These are phyloP conservation scores for Lucilia sericata DNA, from an alignment of 1,140 invertebrate species.

Conservation along the genomic window DNA sequence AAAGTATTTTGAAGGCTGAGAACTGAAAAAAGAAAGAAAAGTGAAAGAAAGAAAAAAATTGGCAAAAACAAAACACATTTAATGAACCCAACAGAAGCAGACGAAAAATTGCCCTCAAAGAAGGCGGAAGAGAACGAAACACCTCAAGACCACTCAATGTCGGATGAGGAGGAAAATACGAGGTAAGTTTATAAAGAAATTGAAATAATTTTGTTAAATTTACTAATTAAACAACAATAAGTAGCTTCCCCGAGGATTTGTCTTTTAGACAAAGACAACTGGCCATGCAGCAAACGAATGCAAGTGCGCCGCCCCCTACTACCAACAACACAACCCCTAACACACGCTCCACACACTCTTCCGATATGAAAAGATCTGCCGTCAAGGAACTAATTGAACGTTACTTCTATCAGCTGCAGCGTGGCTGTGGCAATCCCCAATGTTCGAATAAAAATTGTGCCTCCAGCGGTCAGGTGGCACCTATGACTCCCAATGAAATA, in stretches of 20 bases:
- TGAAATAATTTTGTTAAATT: neutral
- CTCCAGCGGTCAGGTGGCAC: constrained; percentile 85
- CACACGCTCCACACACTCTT: constrained; percentile 53
- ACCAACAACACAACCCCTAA: constrained; percentile 7
- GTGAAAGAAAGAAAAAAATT: constrained; percentile 14
- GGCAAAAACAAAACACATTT: constrained; percentile 40
- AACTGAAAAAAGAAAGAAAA: constrained; percentile 8
- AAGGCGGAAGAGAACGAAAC: constrained; percentile 49
- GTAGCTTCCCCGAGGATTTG: constrained; percentile 44
- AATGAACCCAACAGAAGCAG: constrained; percentile 29
- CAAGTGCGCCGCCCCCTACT: neutral
- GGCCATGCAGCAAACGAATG: neutral
- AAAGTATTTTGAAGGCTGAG: neutral
- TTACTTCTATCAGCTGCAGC: constrained; percentile 91
- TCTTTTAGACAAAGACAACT: constrained; percentile 38
- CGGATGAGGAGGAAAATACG: constrained; percentile 43
- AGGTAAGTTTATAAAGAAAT: neutral
- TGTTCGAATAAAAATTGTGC: constrained; percentile 90
- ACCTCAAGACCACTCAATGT: constrained; percentile 54
- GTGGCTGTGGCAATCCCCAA: constrained; percentile 88
- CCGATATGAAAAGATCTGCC: constrained; percentile 88
- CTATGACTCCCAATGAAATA: constrained; percentile 87
- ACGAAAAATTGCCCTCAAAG: constrained; percentile 50
- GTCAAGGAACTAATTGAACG: constrained; percentile 89
- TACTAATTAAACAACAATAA: neutral